Evolutionary conservation across 2,888 invertebrate species (phyloP), one percentile per base, ranked within the genome.

Genomic region (Diarsia dahlii): DNA sequence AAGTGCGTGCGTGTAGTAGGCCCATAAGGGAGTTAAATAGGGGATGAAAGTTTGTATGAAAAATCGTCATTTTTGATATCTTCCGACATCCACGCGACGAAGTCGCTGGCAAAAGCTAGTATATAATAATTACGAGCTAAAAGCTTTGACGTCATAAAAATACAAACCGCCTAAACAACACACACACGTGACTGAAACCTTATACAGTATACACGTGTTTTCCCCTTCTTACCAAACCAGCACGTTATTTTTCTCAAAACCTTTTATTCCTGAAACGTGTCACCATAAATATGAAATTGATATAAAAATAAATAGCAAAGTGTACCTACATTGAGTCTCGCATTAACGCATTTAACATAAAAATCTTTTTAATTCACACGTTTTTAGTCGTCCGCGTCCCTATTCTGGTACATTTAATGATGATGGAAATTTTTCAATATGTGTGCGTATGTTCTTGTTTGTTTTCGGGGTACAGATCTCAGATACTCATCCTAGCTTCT

Each of bases 341-440:
- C 76, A 81, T 89, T 91, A 91, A 89, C 78, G 91, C 90, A 89
- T 91, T 92, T 91, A 90, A 88, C 88, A 92, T 90, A 89, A 89
- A 92, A 91, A 90, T 88, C 88, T 90, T 92, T 92, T 90, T 90
- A 90, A 91, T 92, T 91, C 91, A 90, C 89, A 91, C 88, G 87
- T 90, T 89, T 89, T 79, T 80, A 80, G 76, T 85, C 54, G 28
- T 71, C 46, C 12, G 81, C 74, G 50, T 82, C 75, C 88, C 58
- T 90, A 91, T 91, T 91, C 90, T 85, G 48, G 66, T 34, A 10
- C 4, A 56, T 9, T 78, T 65, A 28, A 20, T 50, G 10, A n/a
- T 15, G 3, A 4, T 39, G 5, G 18, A 39, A 15, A 6, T 3
- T 45, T 5, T 9, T 13, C 0, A 39, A 23, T 48, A 39, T 12